Evolutionary conservation across 1,140 invertebrate genomes (phyloP).

Genomic region (Pseudobourletiella spinata): DNA sequence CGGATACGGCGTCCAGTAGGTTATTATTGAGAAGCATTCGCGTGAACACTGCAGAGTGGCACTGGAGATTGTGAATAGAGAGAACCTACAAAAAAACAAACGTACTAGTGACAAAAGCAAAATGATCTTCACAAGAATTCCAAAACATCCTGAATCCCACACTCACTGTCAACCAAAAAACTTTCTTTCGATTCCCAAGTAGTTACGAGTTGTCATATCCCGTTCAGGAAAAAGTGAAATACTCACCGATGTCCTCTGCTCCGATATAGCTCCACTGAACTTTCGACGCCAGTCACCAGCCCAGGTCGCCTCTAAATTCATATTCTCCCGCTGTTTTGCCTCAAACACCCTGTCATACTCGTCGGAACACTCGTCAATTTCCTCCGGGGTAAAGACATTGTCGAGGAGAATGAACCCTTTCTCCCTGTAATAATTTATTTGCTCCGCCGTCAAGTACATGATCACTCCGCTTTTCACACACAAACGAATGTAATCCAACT

Average conservation of each 20-base stretch:
- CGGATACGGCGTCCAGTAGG: slow-evolving; percentile 50
- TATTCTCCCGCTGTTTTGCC: slow-evolving; percentile 39
- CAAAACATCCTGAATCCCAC: no score
- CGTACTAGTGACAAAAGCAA: no score
- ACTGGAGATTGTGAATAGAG: slow-evolving; percentile 51
- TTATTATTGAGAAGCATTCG: slow-evolving; percentile 47
- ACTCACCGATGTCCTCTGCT: no score
- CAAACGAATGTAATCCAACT: neutral
- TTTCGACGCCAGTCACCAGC: slow-evolving; percentile 40
- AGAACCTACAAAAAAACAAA: slow-evolving; percentile 45
- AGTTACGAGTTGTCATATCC: no score
- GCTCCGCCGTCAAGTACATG: slow-evolving; percentile 39
- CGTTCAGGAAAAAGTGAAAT: no score
- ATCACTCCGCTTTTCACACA: neutral
- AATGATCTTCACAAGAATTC: neutral
- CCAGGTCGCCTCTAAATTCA: slow-evolving; percentile 46
- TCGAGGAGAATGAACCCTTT: slow-evolving; percentile 48
- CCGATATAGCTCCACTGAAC: no score
- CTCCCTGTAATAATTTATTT: slow-evolving; percentile 45
- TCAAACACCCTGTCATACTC: slow-evolving; percentile 46
- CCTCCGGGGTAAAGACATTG: slow-evolving; percentile 42
- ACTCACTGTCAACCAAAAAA: no score
- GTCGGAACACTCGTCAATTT: slow-evolving; percentile 44
- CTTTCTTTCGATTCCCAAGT: no score
- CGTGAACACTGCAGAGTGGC: slow-evolving; percentile 50